Evolutionary conservation across 2,888 invertebrate genomes (phyloP).

Genomic region (Agonopterix heracliana): DNA sequence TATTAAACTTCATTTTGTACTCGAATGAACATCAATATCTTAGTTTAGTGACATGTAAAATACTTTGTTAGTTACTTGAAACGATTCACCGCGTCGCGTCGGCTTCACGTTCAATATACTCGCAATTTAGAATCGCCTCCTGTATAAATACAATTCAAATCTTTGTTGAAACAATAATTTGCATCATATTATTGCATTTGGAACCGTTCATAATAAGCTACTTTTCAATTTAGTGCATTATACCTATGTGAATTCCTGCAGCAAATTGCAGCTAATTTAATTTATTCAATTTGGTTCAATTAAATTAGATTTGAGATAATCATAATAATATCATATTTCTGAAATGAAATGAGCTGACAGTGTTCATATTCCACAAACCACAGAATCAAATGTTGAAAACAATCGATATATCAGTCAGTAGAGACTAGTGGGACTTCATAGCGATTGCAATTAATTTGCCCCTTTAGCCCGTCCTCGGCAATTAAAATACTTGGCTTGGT

Average conservation of each 20-base stretch:
- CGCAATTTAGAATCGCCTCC: neutral
- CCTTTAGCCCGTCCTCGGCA: conserved; percentile 21
- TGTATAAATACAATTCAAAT: neutral
- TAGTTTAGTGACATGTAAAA: too few species aligned
- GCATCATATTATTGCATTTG: conserved; percentile 4
- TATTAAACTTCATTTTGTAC: too few species aligned
- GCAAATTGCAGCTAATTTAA: neutral
- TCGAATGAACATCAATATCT: too few species aligned
- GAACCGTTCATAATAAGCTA: too few species aligned
- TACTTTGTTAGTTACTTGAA: too few species aligned
- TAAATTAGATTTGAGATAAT: conserved; percentile 1
- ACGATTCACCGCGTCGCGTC: too few species aligned
- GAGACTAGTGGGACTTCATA: conserved; percentile 1
- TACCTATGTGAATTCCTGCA: neutral
- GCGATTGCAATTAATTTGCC: conserved; percentile 24
- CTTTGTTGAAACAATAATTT: conserved; percentile 4
- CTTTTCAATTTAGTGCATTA: neutral
- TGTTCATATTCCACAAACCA: neutral
- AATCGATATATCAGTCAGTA: conserved; percentile 12
- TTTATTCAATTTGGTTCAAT: conserved; percentile 6
- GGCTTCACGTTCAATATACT: too few species aligned
- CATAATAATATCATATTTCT: neutral
- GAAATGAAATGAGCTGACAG: neutral
- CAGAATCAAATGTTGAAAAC: conserved; percentile 4
- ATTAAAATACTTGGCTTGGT: conserved; percentile 33